Base-by-base conservation (phyloP, 92 coral and sea anemone species). In the Paragorgia papillata region DNA sequence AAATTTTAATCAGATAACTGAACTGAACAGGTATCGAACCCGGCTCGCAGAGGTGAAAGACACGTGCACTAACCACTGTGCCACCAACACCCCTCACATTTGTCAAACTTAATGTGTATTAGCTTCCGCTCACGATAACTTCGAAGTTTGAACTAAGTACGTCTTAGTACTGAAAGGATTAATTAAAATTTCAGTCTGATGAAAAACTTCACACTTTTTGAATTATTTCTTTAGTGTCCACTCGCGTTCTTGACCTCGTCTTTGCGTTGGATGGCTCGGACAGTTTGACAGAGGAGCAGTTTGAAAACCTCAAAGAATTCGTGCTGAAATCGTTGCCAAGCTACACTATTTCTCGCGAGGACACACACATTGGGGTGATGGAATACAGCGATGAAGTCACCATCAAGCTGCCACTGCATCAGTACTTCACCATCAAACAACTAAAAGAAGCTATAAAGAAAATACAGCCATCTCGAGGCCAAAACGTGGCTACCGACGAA, bases 241-340 rank as follows among this genome's bases (percentile, higher is more conserved):
- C 85, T 49, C 58, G 88, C 41, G 83, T 84, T 44, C 81, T 88
- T 35, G 97, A 92, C 59, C 76, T 92, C 25, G 83, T 92, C 12
- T 92, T 92, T 54, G 84, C 91, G 39, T 24, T 92, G 66, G 97
- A 92, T 76, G 88, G 96, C 7, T 92, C 97, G 1, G 82, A 87
- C 73, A 89, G 86, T 24, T 73, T 90, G 28, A 33, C 88, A 10
- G 63, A 53, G 41, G 88, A 80, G 12, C 80, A 88, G 49, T 92
- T 81, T 75, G 80, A 67, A 53, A 59, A 84, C 26, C 82, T 90
- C 62, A 83, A 90, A 69, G 69, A 79, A 26, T 89, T 92, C 28
- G 89, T 88, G 41, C 79, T 79, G 51, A 49, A 80, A 39, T 56
- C 89, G 14, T 85, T 88, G 9, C 65, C 57, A 19, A 48, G 83